Percentiles rank a stretch among this genome's conserved stretches.
These are phyloP conservation scores for Alloplasta piceator DNA, from an alignment of 2,888 invertebrate genomes.

Conservation along the genomic window DNA sequence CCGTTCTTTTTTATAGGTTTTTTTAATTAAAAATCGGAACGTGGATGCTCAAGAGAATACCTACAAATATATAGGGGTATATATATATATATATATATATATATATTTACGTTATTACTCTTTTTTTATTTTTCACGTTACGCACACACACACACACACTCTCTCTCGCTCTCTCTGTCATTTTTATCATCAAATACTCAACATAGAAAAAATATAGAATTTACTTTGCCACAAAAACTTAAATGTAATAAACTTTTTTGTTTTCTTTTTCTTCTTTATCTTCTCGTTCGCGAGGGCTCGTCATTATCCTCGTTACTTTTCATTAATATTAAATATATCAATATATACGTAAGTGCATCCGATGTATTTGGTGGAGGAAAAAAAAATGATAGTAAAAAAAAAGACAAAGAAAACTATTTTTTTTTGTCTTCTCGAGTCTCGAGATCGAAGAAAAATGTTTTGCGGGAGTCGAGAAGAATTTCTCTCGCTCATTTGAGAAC, in stretches of 20 bases:
- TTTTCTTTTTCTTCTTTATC: slow-evolving; percentile 57
- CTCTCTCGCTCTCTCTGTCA: slow-evolving; percentile 35
- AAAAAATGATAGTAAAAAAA: slow-evolving; percentile 12
- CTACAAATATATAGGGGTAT: slow-evolving; percentile 78
- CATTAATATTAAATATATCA: slow-evolving; percentile 29
- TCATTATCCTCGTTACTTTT: not conserved
- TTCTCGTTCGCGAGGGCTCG: slow-evolving; percentile 42
- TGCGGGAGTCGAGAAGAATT: slow-evolving; percentile 70
- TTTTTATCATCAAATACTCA: slow-evolving; percentile 77
- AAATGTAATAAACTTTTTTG: slow-evolving; percentile 80
- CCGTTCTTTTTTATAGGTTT: slow-evolving; percentile 38
- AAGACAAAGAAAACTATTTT: slow-evolving; percentile 25
- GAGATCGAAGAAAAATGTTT: too few species aligned
- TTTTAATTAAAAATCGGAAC: slow-evolving; percentile 74
- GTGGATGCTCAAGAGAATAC: slow-evolving; percentile 80
- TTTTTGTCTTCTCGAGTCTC: slow-evolving; percentile 13
- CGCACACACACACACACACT: not conserved
- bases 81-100: slow-evolving; percentile 67
- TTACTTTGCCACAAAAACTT: slow-evolving; percentile 81
- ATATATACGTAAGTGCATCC: slow-evolving; percentile 38
- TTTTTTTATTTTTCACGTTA: slow-evolving; percentile 48
- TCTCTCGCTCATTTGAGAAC: slow-evolving; percentile 5
- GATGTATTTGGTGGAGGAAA: slow-evolving; percentile 29
- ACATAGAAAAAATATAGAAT: slow-evolving; percentile 83
- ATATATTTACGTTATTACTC: slow-evolving; percentile 69